Base-by-base conservation (phyloP, 2,888 invertebrate species). In the Hoplodrina blanda region DNA sequence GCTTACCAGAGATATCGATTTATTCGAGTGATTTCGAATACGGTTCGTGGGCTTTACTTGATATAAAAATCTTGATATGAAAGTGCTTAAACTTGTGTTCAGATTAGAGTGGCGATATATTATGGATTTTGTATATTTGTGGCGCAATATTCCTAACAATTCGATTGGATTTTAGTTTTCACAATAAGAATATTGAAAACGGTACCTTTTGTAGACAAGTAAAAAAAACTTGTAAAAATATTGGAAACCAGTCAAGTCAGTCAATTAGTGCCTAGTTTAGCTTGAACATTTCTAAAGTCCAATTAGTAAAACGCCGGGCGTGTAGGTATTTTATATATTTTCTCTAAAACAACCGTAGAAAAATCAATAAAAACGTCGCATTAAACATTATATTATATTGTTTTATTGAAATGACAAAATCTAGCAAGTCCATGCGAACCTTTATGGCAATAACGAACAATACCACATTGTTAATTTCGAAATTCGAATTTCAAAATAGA, bases 391-490 rank as follows among this genome's bases (percentile, higher is more conserved):
- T 62, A 62, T 73, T 20, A 11, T 49, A 20, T 53, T 44, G 5
- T 44, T 80, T 60, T 61, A 72, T 54, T 65, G 11, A 57, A 52
- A 69, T 67, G 62, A 37, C 55, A 64, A 66, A 66, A 53, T 73
- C 41, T 73, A 62, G 49, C 69, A 57, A 17, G 57, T 61, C 67
- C 11, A 55, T 44, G 30, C 56, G 54, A 55, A 55, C 69, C 1
- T 74, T 71, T 81, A 84, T 60, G 73, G 75, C 50, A 67, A 70
- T 61, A 69, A 53, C 59, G 46, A 69, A 82, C 75, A 77, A 76
- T 76, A 73, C 68, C 25, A 74, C 66, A 64, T 71, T 73, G 63
- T 66, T 56, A 74, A 82, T 75, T 73, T 78, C 50, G 54, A 70
- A 66, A 77, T 71, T 73, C 68, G 61, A 30, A 68, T 77, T 71